A percentile compares a stretch with the other conserved stretches of the same genome.
phyloP scores from a whole-genome alignment of 1,140 invertebrate species.

The Hyles vespertilio region DNA sequence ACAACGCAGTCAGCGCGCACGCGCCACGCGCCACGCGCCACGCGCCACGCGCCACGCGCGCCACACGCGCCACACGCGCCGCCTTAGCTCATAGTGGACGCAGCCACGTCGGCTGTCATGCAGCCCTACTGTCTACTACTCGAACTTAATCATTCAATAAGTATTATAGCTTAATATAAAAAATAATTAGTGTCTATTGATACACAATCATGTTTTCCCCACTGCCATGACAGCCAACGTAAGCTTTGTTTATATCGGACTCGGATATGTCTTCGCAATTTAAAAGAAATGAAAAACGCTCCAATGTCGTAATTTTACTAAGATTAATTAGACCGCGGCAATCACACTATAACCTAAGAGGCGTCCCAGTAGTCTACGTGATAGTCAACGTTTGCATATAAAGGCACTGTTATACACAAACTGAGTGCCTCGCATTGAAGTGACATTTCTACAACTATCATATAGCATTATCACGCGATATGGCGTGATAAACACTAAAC shows the following conservation, averaged over 20 bases:
- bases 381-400: not conserved
- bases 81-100: slow-evolving; percentile 23
- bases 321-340: not conserved
- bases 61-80: slow-evolving; percentile 6
- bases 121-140: no score
- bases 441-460: no score
- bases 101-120: not conserved
- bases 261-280: not conserved
- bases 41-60: slow-evolving; percentile 9
- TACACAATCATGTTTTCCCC: not conserved
- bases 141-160: no score
- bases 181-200: not conserved
- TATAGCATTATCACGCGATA: no score
- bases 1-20: slow-evolving; percentile 17
- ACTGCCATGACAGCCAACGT: not conserved
- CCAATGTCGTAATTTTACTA: not conserved
- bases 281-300: not conserved
- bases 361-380: slow-evolving; percentile 19
- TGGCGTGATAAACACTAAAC: no score
- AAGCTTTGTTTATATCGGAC: not conserved
- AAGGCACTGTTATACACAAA: no score
- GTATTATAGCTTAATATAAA: not conserved
- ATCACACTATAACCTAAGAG: slow-evolving; percentile 27
- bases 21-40: slow-evolving; percentile 11
- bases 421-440: no score